Evolutionary conservation across 2,113 vertebrate species (phyloP).

Genomic region (Rhinopithecus roxellana): DNA sequence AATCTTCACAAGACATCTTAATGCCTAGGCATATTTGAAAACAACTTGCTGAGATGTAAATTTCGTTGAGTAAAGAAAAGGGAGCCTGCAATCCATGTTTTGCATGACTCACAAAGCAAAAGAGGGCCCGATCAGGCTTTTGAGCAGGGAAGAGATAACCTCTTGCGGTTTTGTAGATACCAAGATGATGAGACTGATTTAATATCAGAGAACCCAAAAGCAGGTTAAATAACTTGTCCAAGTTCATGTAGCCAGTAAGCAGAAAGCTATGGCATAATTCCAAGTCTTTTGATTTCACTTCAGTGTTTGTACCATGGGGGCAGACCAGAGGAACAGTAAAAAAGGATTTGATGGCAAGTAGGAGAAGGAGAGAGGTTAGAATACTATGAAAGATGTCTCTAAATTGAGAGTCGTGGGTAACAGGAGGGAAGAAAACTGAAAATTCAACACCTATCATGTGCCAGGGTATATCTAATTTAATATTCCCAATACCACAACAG

Average conservation of each 20-base stretch:
- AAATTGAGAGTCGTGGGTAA: neutral
- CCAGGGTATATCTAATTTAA: neutral
- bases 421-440: neutral
- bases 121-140: neutral
- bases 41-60: conserved; percentile 31
- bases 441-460: neutral
- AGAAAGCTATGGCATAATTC: neutral
- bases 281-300: neutral
- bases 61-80: conserved; percentile 28
- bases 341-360: neutral
- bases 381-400: neutral
- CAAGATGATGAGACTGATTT: neutral
- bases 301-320: neutral
- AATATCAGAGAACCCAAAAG: neutral
- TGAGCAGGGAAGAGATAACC: neutral
- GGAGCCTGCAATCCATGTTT: conserved; percentile 10
- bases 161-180: neutral
- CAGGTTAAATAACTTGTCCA: neutral
- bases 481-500: neutral
- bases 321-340: neutral
- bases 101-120: conserved; percentile 40
- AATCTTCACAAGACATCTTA: conserved; percentile 36
- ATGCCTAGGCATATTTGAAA: conserved; percentile 24
- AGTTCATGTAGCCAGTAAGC: neutral
- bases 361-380: neutral